Evolutionary conservation across 2,888 invertebrate genomes (phyloP).

Genomic region (Lymantria dispar): DNA sequence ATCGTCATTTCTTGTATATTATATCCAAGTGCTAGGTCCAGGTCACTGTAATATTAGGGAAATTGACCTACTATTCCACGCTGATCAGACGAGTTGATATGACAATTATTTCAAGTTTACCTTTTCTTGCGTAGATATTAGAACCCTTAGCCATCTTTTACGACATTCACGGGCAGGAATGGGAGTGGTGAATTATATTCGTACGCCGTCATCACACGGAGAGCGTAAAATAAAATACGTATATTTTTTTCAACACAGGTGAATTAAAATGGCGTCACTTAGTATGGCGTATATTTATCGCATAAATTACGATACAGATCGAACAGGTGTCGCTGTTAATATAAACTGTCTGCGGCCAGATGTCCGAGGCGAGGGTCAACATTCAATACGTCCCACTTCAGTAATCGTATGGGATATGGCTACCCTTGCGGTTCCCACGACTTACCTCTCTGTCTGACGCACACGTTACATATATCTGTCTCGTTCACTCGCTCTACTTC

Average conservation of each 20-base stretch:
- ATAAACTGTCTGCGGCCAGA: constrained; percentile 22
- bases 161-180: too few relatives aligned
- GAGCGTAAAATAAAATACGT: too few relatives aligned
- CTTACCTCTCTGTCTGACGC: constrained; percentile 44
- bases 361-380: constrained; percentile 46
- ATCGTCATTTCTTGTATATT: too few relatives aligned
- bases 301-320: constrained; percentile 48
- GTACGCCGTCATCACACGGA: too few relatives aligned
- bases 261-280: constrained; percentile 4
- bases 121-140: too few relatives aligned
- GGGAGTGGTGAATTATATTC: too few relatives aligned
- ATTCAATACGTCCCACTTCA: constrained; percentile 63
- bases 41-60: too few relatives aligned
- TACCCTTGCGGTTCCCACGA: constrained; percentile 79
- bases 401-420: constrained; percentile 76
- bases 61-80: too few relatives aligned
- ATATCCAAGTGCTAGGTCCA: too few relatives aligned
- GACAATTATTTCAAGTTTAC: too few relatives aligned
- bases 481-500: constrained; percentile 57
- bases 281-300: constrained; percentile 28
- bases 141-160: too few relatives aligned
- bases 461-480: constrained; percentile 20
- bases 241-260: neutral
- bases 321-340: constrained; percentile 49
- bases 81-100: too few relatives aligned